These are phyloP conservation scores for Drosophila cracens DNA, from an alignment of 2,888 invertebrate genomes.

Conservation along the genomic window DNA sequence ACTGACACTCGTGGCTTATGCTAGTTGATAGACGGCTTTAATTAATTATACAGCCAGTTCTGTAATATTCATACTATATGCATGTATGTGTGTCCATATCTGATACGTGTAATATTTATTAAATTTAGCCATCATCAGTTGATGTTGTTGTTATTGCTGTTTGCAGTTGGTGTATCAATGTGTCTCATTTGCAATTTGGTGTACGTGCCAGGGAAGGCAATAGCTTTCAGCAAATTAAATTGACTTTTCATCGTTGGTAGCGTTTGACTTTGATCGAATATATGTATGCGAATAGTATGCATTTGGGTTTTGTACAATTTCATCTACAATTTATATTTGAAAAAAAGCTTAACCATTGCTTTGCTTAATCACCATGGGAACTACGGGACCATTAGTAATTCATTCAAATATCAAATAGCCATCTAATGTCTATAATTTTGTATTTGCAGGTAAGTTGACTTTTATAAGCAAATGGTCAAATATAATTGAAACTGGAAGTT, in stretches of 20 bases:
- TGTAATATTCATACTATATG: conserved; percentile 6
- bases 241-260: conserved; percentile 52
- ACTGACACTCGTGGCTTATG: conserved; percentile 43
- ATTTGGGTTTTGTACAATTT: conserved; percentile 3
- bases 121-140: conserved; percentile 65
- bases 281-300: neutral
- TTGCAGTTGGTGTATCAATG: conserved; percentile 43
- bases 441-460: conserved; percentile 47
- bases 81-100: conserved; percentile 13
- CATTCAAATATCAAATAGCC: neutral
- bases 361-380: neutral
- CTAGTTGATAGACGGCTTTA: conserved; percentile 51
- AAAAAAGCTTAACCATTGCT: conserved; percentile 2
- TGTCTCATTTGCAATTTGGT: conserved; percentile 70
- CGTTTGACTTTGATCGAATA: conserved; percentile 1
- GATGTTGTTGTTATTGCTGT: conserved; percentile 27
- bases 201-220: conserved; percentile 67
- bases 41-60: conserved; percentile 19
- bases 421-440: conserved; percentile 1
- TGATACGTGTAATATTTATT: conserved; percentile 63
- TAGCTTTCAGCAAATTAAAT: conserved; percentile 75
- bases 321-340: conserved; percentile 34
- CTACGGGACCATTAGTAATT: neutral
- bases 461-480: neutral
- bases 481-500: neutral